Percentiles rank a stretch among this genome's conserved stretches.
These are phyloP conservation scores for Adelges cooleyi DNA, from an alignment of 1,140 invertebrate genomes.

Conservation along the genomic window DNA sequence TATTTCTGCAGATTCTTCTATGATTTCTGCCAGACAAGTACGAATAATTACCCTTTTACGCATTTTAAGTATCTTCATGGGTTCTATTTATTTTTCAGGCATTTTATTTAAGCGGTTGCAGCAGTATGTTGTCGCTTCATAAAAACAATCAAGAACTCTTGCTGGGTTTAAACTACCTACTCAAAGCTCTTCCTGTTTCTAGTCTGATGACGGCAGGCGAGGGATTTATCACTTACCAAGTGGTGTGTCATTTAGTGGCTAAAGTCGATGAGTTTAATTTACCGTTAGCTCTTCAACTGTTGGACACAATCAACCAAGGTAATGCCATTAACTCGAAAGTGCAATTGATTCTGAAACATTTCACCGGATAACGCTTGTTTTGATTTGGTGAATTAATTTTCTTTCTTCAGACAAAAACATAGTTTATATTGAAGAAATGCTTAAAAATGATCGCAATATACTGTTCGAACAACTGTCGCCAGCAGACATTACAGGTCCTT, in stretches of 20 bases:
- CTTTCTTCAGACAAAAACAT: neutral
- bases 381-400: too few species aligned
- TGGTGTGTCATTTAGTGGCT: neutral
- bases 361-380: too few species aligned
- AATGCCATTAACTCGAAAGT: neutral
- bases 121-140: conserved; percentile 1
- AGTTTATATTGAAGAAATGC: conserved; percentile 9
- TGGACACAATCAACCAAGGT: conserved; percentile 10
- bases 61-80: neutral
- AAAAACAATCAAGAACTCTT: conserved; percentile 14
- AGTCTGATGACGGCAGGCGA: neutral
- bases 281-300: conserved; percentile 6
- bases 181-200: conserved; percentile 16
- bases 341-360: too few species aligned
- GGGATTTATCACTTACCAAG: conserved; percentile 1
- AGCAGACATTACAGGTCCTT: neutral
- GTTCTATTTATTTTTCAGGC: neutral
- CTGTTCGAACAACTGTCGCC: conserved; percentile 8
- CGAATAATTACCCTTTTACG: neutral
- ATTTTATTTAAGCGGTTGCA: conserved; percentile 21
- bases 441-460: conserved; percentile 8
- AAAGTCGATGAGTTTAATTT: neutral
- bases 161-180: conserved; percentile 9
- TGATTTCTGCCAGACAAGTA: conserved; percentile 12
- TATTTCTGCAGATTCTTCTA: conserved; percentile 14